Base-by-base conservation (phyloP, 2,113 vertebrate genomes). In the Dipodomys ordii region DNA sequence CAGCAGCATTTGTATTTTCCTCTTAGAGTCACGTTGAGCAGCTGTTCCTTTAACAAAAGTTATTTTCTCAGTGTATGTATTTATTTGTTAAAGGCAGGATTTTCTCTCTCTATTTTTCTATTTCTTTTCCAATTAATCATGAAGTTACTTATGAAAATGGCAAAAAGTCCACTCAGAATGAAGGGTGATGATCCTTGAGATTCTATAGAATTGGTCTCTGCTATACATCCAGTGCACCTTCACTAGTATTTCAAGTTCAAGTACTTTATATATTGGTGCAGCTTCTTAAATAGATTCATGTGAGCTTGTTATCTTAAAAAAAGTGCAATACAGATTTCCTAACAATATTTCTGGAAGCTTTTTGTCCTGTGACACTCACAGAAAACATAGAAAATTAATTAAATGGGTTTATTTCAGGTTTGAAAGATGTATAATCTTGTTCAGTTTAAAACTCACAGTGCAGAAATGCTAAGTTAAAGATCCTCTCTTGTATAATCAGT, bases 361-460 rank as follows among this genome's bases (percentile, higher is more conserved):
- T 96, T 71, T 89, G n/a, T 94, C 25, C 64, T 94, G 86, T 94
- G 71, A 96, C 65, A 30, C 25, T 97, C 82, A 77, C 16, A 95
- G 91, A 95, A 93, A 1, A 3, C 68, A 81, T 23, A 95, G 93
- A 32, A 86, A 72, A 95, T 95, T 95, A 93, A 95, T 83, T 84
- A 88, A 88, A 95, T 39, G 53, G 32, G n/a, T 73, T 10, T 96
- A 72, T 94, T 95, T 88, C 27, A 74, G 53, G 62, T 73, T 95
- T 80, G 89, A 97, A 92, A 62, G 94, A 20, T 25, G 60, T 72
- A 73, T 94, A 88, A 96, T 97, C 95, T 94, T 89, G 23, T 85
- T 93, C 73, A 77, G n/a, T 71, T 97, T 35, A 89, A 96, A 89
- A 96, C 0, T 0, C 86, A 84, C 10, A 88, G 91, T 84, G 64